These are phyloP conservation scores for Thymelicus sylvestris DNA, from an alignment of 2,888 invertebrate genomes.

Conservation along the genomic window DNA sequence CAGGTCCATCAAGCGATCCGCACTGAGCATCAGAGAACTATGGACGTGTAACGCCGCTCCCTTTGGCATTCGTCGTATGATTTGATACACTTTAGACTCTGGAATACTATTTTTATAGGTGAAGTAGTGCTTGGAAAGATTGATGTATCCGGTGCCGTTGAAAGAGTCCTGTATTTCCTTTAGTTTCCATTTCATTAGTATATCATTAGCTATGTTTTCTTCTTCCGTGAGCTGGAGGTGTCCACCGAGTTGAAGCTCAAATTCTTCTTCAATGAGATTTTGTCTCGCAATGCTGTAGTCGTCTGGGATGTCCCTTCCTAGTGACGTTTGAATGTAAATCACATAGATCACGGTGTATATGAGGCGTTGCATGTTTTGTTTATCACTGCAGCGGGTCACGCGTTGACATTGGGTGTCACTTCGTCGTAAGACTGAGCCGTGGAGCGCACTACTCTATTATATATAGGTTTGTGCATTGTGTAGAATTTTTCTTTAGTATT, in stretches of 20 bases:
- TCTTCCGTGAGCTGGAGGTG: slow-evolving; percentile 69
- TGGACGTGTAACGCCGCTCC: slow-evolving; percentile 90
- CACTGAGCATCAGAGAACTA: slow-evolving; percentile 85
- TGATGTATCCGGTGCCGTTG: slow-evolving; percentile 78
- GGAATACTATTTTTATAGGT: slow-evolving; percentile 84
- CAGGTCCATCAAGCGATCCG: slow-evolving; percentile 84
- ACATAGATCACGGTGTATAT: slow-evolving; percentile 37
- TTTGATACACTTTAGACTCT: slow-evolving; percentile 86
- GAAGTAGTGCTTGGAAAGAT: slow-evolving; percentile 88
- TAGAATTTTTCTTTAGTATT: slow-evolving; percentile 18
- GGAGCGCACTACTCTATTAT: slow-evolving; percentile 43
- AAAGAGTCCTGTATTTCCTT: slow-evolving; percentile 80
- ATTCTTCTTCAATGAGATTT: slow-evolving; percentile 69
- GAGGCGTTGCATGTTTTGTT: slow-evolving; percentile 40
- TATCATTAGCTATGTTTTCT: slow-evolving; percentile 81
- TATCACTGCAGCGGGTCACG: slow-evolving; percentile 41
- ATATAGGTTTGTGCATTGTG: slow-evolving; percentile 43
- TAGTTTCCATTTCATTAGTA: slow-evolving; percentile 84
- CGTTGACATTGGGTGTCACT: slow-evolving; percentile 43
- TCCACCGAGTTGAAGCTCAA: slow-evolving; percentile 76
- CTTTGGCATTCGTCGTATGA: slow-evolving; percentile 89
- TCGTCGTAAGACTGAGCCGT: slow-evolving; percentile 43
- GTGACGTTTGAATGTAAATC: slow-evolving; percentile 37
- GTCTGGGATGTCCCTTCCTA: slow-evolving; percentile 49
- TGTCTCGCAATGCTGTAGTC: slow-evolving; percentile 54